Conservation (phyloP, 1,140 invertebrate species). For the Samia ricini region DNA sequence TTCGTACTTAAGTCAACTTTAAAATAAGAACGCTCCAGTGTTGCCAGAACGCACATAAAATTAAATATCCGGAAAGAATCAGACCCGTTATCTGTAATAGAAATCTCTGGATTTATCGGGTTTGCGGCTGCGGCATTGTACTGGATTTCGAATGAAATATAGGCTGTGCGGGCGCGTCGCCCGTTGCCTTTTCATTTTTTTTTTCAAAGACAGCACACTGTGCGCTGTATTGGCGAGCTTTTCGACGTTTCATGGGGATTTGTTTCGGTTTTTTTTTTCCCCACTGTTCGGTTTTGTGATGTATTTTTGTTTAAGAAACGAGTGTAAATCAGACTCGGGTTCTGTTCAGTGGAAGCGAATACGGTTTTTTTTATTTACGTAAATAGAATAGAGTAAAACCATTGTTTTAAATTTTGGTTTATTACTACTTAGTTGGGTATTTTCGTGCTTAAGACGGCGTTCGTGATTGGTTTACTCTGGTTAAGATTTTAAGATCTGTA, state of each 20-base stretch:
- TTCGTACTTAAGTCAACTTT: conserved; percentile 2
- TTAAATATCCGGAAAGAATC: conserved; percentile 71
- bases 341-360: neutral
- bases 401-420: too few species aligned
- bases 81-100: conserved; percentile 68
- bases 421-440: too few species aligned
- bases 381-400: too few species aligned
- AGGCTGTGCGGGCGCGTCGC: conserved; percentile 39
- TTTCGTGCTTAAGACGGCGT: too few species aligned
- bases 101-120: conserved; percentile 69
- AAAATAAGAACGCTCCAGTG: neutral
- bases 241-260: conserved; percentile 20
- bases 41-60: conserved; percentile 39
- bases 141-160: conserved; percentile 60
- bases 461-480: too few species aligned
- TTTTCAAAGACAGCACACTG: conserved; percentile 27
- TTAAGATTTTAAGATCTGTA: too few species aligned
- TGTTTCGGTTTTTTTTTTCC: conserved; percentile 3
- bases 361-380: too few species aligned
- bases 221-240: conserved; percentile 35
- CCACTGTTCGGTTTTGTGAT: conserved; percentile 12
- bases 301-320: neutral
- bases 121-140: conserved; percentile 42
- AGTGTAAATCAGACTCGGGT: conserved; percentile 11
- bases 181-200: conserved; percentile 36